phyloP scores from a whole-genome alignment of 2,888 invertebrate species.

The Ornithoptera alexandrae region DNA sequence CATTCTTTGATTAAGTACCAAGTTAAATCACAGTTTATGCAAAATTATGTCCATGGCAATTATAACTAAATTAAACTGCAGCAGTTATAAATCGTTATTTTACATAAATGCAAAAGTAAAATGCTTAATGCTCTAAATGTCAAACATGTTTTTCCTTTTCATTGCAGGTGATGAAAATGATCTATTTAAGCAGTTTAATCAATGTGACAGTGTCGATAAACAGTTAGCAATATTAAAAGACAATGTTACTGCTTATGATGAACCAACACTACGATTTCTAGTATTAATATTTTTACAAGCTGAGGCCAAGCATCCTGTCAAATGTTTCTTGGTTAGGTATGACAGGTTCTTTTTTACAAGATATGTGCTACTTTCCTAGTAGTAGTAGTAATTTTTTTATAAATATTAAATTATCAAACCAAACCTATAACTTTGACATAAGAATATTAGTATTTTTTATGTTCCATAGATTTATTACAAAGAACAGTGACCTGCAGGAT shows the following conservation, averaged over 20 bases:
- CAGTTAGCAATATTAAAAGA: constrained; percentile 54
- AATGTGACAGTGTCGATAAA: constrained; percentile 48
- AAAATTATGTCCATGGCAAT: too few relatives aligned
- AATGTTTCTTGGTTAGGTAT: constrained; percentile 62
- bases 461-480: constrained; percentile 55
- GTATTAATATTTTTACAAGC: constrained; percentile 55
- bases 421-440: too few relatives aligned
- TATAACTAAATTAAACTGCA: too few relatives aligned
- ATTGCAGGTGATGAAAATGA: constrained; percentile 37
- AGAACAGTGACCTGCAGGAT: constrained; percentile 45
- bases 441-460: neutral
- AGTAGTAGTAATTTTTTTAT: too few relatives aligned
- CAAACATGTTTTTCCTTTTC: constrained; percentile 21
- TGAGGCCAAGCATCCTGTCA: constrained; percentile 65
- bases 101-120: too few relatives aligned
- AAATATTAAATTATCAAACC: too few relatives aligned
- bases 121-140: too few relatives aligned
- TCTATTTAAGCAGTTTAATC: constrained; percentile 41
- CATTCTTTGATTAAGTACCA: neutral
- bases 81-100: too few relatives aligned
- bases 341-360: neutral
- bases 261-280: constrained; percentile 46
- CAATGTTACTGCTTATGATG: constrained; percentile 38
- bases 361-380: too few relatives aligned
- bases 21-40: neutral